Base-by-base conservation (phyloP, 2,888 invertebrate species). In the Xanthia icteritia region DNA sequence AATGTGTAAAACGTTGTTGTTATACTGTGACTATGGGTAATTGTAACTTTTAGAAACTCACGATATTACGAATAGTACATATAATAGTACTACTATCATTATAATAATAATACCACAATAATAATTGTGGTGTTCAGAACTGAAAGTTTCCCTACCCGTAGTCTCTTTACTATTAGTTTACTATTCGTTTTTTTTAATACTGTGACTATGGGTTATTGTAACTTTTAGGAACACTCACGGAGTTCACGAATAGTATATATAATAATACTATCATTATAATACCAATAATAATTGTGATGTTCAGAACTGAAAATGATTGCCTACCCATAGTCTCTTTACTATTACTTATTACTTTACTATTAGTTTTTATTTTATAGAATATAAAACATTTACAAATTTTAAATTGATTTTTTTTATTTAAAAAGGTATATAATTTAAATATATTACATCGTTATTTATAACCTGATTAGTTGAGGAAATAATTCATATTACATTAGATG, bases 351-450 rank as follows among this genome's bases (percentile, higher is more conserved):
- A 23, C 23, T 76, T 75, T 75, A 31, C 8, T 77, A 69, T 17
- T 73, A 78, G 54, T 61, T 61, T 39, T 75, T 75, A 65, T 76
- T 82, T 82, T 45, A 15, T 61, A 61, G 0, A 82, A 79, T 20
- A 51, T 79, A 61, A 79, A 82, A 82, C 13, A 36, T 76, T 61
- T 60, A 76, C 6, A 3, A 45, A 45, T 39, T 66, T 82, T 61
- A 39, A 27, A 65, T 17, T 2, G 17, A 31, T 20, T 27, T 76
- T 54, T n/a, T 23, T 76, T 66, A 66, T 75, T 79, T 42, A 0
- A 75, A 54, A 48, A 81, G 36, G 81, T 74, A 81, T 79, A 76
- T 64, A 23, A 77, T 60, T 77, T 51, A 42, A 31, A 31, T 77
- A 60, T 27, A 39, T 79, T 77, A 67, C 79, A 60, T 48, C 31